phyloP scores from a whole-genome alignment of 1,140 invertebrate species.

The Reticulitermes speratus region DNA sequence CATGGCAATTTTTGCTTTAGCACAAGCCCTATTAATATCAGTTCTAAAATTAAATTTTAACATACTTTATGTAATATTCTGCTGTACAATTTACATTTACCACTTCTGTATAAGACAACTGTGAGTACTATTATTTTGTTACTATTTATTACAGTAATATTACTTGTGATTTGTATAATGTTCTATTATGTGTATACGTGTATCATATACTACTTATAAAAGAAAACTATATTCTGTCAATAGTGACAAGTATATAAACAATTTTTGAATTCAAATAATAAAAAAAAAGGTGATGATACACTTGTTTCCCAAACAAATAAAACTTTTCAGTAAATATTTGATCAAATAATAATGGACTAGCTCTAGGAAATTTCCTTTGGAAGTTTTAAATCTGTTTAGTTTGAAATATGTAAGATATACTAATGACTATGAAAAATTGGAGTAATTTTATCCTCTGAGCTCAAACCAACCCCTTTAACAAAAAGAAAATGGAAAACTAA shows the following conservation, averaged over 20 bases:
- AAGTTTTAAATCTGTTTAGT: not conserved
- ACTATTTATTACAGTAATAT: slow-evolving; percentile 16
- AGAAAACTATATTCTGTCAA: not conserved
- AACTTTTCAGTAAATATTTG: not conserved
- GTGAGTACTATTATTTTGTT: not conserved
- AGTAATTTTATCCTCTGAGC: slow-evolving; percentile 16
- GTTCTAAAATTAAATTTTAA: slow-evolving; percentile 18
- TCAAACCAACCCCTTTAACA: not conserved
- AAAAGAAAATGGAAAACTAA: slow-evolving; percentile 14
- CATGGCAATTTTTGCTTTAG: slow-evolving; percentile 16
- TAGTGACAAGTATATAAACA: not conserved
- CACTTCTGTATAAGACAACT: not conserved
- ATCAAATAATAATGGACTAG: slow-evolving; percentile 1
- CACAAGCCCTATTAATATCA: slow-evolving; percentile 20
- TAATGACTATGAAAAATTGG: slow-evolving; percentile 19
- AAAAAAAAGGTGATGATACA: not conserved
- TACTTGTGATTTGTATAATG: not conserved
- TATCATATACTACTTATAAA: slow-evolving; percentile 11
- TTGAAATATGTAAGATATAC: not conserved
- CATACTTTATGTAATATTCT: slow-evolving; percentile 24
- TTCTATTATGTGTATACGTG: not conserved
- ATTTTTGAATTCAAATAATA: not conserved
- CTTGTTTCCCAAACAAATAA: not conserved
- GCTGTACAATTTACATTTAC: slow-evolving; percentile 22
- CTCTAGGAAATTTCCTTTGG: slow-evolving; percentile 10